A percentile compares a stretch with the other conserved stretches of the same genome.
Conservation (phyloP, 2,797 vertebrate species). For the Esox lucius region DNA sequence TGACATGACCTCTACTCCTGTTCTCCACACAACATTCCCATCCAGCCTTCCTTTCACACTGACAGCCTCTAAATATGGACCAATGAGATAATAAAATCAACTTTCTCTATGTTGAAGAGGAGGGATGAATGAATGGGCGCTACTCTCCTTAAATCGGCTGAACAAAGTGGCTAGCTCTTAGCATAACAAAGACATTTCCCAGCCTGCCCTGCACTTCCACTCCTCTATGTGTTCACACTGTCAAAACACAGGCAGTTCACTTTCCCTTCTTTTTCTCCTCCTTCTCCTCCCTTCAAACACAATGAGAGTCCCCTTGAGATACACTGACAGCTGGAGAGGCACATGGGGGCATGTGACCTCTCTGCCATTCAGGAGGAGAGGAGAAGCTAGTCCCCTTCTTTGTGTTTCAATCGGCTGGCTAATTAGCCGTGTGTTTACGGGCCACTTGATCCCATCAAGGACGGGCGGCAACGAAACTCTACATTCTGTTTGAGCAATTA, state of each 20-base stretch:
- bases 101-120: constrained; percentile 20
- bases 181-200: constrained; percentile 62
- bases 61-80: constrained; percentile 12
- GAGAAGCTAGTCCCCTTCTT: constrained; percentile 24
- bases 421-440: constrained; percentile 51
- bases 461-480: constrained; percentile 20
- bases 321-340: constrained; percentile 54
- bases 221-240: constrained; percentile 53
- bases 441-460: constrained; percentile 31
- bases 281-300: constrained; percentile 35
- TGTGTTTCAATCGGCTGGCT: constrained; percentile 46
- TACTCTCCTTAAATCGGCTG: constrained; percentile 13
- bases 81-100: constrained; percentile 37
- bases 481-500: constrained; percentile 1
- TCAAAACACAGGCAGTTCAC: constrained; percentile 46
- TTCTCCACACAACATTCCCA: neutral
- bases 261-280: constrained; percentile 29
- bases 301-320: constrained; percentile 44
- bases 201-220: constrained; percentile 38
- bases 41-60: neutral
- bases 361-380: constrained; percentile 41
- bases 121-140: constrained; percentile 36
- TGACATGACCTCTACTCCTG: constrained; percentile 2
- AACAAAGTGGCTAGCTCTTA: constrained; percentile 49
- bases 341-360: constrained; percentile 36